Percentiles rank a stretch among this genome's conserved stretches.
Conservation (phyloP, 2,888 invertebrate genomes). For the Dynastes maya region DNA sequence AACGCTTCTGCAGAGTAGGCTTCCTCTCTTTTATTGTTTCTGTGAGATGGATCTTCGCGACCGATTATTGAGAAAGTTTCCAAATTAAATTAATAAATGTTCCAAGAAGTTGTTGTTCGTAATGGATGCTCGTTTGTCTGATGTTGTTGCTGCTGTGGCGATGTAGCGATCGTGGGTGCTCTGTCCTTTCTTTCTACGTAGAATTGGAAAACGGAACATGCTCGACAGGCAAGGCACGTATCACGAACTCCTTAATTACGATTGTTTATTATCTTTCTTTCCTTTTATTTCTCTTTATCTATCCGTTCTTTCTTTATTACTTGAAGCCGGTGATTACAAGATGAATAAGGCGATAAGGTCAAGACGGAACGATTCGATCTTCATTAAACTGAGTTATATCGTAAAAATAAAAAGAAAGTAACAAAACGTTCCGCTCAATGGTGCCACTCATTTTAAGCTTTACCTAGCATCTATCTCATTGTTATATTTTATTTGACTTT, state of each 20-base stretch:
- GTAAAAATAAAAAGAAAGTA: not conserved
- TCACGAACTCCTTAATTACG: conserved; percentile 43
- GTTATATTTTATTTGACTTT: too few relatives aligned
- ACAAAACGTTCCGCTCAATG: too few relatives aligned
- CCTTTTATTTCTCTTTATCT: conserved; percentile 28
- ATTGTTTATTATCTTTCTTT: conserved; percentile 33
- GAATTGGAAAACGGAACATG: conserved; percentile 23
- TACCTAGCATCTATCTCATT: too few relatives aligned
- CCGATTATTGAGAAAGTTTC: conserved; percentile 49
- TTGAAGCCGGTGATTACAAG: conserved; percentile 24
- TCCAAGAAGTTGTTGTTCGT: conserved; percentile 53
- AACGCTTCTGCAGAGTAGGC: conserved; percentile 27
- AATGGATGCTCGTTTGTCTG: conserved; percentile 49
- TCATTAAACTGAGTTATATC: conserved; percentile 9
- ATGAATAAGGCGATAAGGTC: conserved; percentile 23
- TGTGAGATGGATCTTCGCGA: conserved; percentile 41
- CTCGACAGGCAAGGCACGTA: conserved; percentile 39
- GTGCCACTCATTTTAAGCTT: too few relatives aligned
- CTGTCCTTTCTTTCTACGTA: not conserved
- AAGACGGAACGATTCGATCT: not conserved
- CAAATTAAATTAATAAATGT: conserved; percentile 54
- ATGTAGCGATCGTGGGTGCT: not conserved
- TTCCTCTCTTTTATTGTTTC: conserved; percentile 29
- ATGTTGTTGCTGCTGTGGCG: conserved; percentile 20
- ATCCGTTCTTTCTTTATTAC: conserved; percentile 13